Percentiles rank a stretch among this genome's conserved stretches.
phyloP scores from a whole-genome alignment of 2,797 vertebrate genomes.

The Gymnothorax reevesii region DNA sequence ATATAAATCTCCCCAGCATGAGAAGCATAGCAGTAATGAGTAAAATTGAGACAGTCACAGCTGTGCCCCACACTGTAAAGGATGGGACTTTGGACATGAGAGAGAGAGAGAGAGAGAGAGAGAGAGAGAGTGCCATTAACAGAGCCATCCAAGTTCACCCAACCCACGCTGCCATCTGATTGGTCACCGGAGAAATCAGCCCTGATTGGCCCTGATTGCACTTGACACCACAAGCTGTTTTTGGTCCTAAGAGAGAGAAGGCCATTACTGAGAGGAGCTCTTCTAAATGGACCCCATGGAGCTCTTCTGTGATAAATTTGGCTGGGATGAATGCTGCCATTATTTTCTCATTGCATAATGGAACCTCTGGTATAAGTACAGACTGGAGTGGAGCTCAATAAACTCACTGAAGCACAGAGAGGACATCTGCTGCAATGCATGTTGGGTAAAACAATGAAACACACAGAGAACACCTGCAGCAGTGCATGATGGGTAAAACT shows the following conservation, averaged over 20 bases:
- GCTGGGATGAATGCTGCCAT: neutral
- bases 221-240: conserved; percentile 3
- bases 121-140: conserved; percentile 44
- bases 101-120: conserved; percentile 29
- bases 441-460: neutral
- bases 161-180: neutral
- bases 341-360: neutral
- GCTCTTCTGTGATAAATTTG: conserved; percentile 2
- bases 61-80: conserved; percentile 26
- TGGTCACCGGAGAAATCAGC: conserved; percentile 20
- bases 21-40: conserved; percentile 38
- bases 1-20: conserved; percentile 41
- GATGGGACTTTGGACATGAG: conserved; percentile 30
- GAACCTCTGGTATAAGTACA: conserved; percentile 5
- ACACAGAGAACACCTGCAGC: too few species aligned
- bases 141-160: neutral
- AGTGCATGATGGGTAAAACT: neutral
- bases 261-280: conserved; percentile 1
- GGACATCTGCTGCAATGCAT: neutral
- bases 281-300: neutral
- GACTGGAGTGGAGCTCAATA: neutral
- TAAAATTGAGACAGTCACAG: conserved; percentile 27
- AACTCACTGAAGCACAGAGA: neutral
- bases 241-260: neutral
- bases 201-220: conserved; percentile 11